A percentile compares a stretch with the other conserved stretches of the same genome.
These are phyloP conservation scores for Bubo scandiacus DNA, from an alignment of 2,113 vertebrate species.

Conservation along the genomic window DNA sequence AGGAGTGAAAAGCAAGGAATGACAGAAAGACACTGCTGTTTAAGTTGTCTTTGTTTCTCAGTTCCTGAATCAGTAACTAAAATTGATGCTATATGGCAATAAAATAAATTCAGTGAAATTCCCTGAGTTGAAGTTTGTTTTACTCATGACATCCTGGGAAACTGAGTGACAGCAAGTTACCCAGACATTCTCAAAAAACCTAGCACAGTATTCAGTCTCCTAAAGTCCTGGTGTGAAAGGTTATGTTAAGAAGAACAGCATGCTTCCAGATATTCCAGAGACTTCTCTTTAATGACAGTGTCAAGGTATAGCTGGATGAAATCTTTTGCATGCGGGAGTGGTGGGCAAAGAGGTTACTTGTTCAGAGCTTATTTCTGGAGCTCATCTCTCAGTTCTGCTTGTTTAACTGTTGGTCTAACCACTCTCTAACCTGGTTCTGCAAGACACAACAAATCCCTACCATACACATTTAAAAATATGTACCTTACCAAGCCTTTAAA, in stretches of 20 bases:
- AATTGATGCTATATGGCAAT: background rate
- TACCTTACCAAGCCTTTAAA: background rate
- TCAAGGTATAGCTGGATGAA: background rate
- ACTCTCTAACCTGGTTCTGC: background rate
- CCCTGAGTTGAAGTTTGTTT: background rate
- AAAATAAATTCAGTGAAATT: background rate
- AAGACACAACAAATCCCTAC: background rate
- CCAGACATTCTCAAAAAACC: background rate
- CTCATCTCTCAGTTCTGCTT: background rate
- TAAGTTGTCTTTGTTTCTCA: background rate
- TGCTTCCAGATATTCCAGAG: background rate
- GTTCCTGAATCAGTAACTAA: background rate
- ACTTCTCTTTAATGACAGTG: background rate
- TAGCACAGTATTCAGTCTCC: background rate
- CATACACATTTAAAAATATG: background rate
- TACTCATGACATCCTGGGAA: background rate
- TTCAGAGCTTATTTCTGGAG: background rate
- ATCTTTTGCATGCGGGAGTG: background rate
- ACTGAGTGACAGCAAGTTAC: background rate
- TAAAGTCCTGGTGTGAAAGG: background rate
- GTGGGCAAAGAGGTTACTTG: background rate
- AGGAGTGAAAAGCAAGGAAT: background rate
- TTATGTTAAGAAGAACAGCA: background rate
- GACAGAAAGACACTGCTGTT: background rate
- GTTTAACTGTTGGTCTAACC: background rate